A percentile compares a stretch with the other conserved stretches of the same genome.
Conservation (phyloP, 2,797 vertebrate genomes). For the Leptoclinus maculatus region DNA sequence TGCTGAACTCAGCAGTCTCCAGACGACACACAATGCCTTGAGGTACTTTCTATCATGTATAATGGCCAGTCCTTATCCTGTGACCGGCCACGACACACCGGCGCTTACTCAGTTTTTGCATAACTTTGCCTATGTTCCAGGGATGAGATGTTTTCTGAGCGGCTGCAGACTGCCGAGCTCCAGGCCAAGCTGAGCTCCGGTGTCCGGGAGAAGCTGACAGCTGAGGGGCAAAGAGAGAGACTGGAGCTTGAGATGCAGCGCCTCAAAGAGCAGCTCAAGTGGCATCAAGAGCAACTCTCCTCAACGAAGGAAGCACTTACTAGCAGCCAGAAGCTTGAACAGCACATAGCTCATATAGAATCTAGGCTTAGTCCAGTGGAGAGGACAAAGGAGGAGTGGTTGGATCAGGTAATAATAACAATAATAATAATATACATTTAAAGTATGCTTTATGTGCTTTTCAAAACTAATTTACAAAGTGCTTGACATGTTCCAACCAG, state of each 20-base stretch:
- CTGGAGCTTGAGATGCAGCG: conserved; percentile 72
- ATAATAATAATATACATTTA: background rate
- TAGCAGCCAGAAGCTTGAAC: conserved; percentile 45
- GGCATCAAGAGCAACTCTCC: conserved; percentile 67
- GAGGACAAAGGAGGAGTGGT: conserved; percentile 70
- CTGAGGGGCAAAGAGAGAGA: conserved; percentile 69
- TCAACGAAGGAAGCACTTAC: conserved; percentile 61
- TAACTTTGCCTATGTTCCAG: conserved; percentile 64
- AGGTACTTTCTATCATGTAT: conserved; percentile 61
- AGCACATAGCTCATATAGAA: conserved; percentile 24
- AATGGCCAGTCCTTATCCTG: background rate
- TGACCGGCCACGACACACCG: background rate
- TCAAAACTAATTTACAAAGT: background rate
- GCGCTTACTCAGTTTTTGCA: conserved; percentile 29
- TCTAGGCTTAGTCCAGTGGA: conserved; percentile 49
- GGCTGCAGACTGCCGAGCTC: conserved; percentile 68
- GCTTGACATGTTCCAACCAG: background rate
- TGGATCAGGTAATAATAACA: conserved; percentile 74
- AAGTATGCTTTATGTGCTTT: background rate
- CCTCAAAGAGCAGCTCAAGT: conserved; percentile 67
- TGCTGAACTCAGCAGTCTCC: conserved; percentile 79
- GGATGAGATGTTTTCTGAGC: conserved; percentile 77
- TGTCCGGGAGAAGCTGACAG: conserved; percentile 73
- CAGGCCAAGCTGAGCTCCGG: conserved; percentile 74
- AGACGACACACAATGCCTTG: conserved; percentile 80